Base-by-base conservation (phyloP, 2,888 invertebrate genomes). In the Rhorus exstirpatorius region DNA sequence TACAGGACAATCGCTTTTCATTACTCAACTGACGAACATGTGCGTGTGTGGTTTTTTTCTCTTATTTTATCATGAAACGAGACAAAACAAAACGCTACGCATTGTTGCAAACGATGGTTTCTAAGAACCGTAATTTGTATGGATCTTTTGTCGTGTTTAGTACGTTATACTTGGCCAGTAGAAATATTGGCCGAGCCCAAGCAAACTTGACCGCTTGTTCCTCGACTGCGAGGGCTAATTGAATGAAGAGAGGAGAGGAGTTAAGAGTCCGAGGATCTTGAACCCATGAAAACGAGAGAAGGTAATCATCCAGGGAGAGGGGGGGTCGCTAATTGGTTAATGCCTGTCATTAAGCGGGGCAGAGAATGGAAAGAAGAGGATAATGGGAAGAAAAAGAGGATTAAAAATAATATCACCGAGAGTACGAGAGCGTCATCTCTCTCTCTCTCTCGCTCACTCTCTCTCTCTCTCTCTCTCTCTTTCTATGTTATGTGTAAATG, bases 311-410 rank as follows among this genome's bases (percentile, higher is more conserved):
- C 71, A 76, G 35, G 38, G 17, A 1, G 12, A 7, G 58, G 24
- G 65, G 72, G 26, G 84, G 81, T 86, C 85, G 87, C 87, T 90
- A 90, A 90, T 90, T 90, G 89, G 89, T 88, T 90, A 90, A 89
- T 89, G 86, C 79, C 81, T 83, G 86, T 88, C 87, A 88, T 89
- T 89, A 89, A 83, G 81, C 83, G 60, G 44, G 63, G 71, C 67
- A 31, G 58, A 71, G 80, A 71, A 58, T 71, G 65, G 49, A 65
- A 81, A 41, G 76, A 8, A 79, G 79, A 65, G 63, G 72, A 61
- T 61, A 38, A 19, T 53, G 26, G 63, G 78, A 46, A 19, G 83
- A 76, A 83, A 86, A 87, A 87, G 86, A 84, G 88, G 88, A 90
- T 89, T 89, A 88, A 89, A 89, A 89, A 87, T 87, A 86, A 84